Evolutionary conservation across 2,888 invertebrate genomes (phyloP).

Genomic region (Aelia acuminata): DNA sequence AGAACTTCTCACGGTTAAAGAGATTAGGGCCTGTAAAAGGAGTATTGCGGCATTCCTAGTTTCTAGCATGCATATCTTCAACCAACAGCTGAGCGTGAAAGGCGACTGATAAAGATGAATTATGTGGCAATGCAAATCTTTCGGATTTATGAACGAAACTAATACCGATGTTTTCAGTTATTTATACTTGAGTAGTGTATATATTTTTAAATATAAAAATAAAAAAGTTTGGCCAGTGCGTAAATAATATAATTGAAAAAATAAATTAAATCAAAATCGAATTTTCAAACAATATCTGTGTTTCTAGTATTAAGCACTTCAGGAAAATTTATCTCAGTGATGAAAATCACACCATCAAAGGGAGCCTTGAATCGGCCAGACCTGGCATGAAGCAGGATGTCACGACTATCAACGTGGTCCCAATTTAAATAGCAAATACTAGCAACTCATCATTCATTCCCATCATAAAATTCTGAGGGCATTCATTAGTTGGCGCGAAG

Average conservation of each 20-base stretch:
- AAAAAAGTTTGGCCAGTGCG: too few relatives aligned
- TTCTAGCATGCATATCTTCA: not conserved
- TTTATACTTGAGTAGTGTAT: too few relatives aligned
- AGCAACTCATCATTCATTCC: not conserved
- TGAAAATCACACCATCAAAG: not conserved
- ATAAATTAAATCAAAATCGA: too few relatives aligned
- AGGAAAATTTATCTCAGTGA: not conserved
- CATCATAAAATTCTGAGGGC: not conserved
- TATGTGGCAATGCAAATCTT: not conserved
- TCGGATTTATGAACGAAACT: not conserved
- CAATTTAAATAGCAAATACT: not conserved
- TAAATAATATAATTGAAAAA: too few relatives aligned
- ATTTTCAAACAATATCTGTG: not conserved
- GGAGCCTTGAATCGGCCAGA: not conserved
- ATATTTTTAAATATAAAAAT: too few relatives aligned
- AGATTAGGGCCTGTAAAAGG: not conserved
- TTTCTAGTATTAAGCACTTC: not conserved
- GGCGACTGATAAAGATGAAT: not conserved
- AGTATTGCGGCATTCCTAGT: not conserved
- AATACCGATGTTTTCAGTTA: too few relatives aligned
- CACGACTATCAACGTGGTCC: not conserved
- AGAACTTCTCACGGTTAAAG: constrained; percentile 14
- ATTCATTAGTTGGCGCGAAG: not conserved
- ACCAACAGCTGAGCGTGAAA: not conserved
- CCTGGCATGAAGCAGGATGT: not conserved